Evolutionary conservation across 1,140 invertebrate species (phyloP).

Genomic region (Palaemon carinicauda): DNA sequence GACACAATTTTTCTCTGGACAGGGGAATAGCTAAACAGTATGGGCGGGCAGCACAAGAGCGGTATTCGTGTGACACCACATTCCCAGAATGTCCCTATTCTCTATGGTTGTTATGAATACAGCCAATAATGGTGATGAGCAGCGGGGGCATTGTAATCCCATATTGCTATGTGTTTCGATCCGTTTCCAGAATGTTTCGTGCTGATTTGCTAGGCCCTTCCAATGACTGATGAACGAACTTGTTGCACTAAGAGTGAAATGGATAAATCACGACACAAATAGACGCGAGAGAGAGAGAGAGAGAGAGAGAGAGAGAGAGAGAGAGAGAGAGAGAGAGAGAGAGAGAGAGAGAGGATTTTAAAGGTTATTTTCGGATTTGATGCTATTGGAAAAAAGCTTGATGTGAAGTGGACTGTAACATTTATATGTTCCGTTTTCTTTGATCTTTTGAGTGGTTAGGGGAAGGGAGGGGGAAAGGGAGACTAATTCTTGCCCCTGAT

Average conservation of each 20-base stretch:
- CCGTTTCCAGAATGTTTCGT: neutral
- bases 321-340: conserved; percentile 14
- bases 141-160: conserved; percentile 42
- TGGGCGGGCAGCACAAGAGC: neutral
- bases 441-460: neutral
- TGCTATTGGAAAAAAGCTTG: neutral
- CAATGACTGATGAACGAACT: too few species aligned
- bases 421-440: neutral
- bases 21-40: neutral
- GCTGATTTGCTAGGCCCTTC: neutral
- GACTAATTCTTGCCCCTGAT: neutral
- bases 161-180: neutral
- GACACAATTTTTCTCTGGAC: neutral
- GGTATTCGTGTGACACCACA: neutral
- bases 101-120: conserved; percentile 44
- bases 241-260: too few species aligned
- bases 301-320: neutral
- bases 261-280: too few species aligned
- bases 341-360: neutral
- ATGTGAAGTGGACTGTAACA: neutral
- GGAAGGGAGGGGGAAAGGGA: neutral
- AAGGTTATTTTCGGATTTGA: neutral
- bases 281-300: neutral
- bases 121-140: conserved; percentile 52
- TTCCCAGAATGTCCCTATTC: neutral